A percentile compares a stretch with the other conserved stretches of the same genome.
phyloP scores from a whole-genome alignment of 2,888 invertebrate genomes.

The Tinea trinotella region DNA sequence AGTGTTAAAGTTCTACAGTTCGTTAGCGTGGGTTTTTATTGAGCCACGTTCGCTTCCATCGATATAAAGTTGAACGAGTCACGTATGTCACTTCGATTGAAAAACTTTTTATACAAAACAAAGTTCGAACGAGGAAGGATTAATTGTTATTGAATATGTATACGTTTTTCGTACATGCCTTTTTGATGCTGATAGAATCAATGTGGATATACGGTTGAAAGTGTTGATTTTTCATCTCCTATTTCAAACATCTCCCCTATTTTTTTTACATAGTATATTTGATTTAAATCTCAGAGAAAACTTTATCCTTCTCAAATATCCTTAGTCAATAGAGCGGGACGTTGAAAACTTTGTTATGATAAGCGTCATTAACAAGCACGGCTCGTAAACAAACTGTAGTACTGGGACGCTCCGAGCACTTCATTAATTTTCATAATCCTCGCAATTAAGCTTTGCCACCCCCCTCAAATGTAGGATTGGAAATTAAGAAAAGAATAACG shows the following conservation, averaged over 20 bases:
- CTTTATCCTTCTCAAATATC: not conserved
- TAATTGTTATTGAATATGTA: constrained; percentile 3
- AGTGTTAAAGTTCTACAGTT: not conserved
- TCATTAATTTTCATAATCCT: constrained; percentile 16
- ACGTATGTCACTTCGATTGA: constrained; percentile 7
- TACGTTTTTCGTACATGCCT: too few relatives aligned
- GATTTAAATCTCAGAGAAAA: not conserved
- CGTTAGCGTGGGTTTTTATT: constrained; percentile 1
- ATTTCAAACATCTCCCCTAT: too few relatives aligned
- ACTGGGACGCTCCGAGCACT: constrained; percentile 8
- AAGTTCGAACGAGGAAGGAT: not conserved
- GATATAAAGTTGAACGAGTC: not conserved
- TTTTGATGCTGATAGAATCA: too few relatives aligned
- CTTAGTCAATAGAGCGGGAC: constrained; percentile 1
- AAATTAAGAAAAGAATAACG: too few relatives aligned
- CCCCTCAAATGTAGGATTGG: not conserved
- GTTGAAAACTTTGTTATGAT: constrained; percentile 6
- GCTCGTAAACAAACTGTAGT: constrained; percentile 14
- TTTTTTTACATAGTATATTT: not conserved
- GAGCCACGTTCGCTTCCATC: not conserved
- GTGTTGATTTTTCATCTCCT: too few relatives aligned
- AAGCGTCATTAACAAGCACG: constrained; percentile 15
- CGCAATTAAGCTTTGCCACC: not conserved
- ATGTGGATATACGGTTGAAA: too few relatives aligned
- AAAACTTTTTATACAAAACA: constrained; percentile 6